A percentile compares a stretch with the other conserved stretches of the same genome.
phyloP scores from a whole-genome alignment of 1,140 invertebrate species.

The Aphis gossypii region DNA sequence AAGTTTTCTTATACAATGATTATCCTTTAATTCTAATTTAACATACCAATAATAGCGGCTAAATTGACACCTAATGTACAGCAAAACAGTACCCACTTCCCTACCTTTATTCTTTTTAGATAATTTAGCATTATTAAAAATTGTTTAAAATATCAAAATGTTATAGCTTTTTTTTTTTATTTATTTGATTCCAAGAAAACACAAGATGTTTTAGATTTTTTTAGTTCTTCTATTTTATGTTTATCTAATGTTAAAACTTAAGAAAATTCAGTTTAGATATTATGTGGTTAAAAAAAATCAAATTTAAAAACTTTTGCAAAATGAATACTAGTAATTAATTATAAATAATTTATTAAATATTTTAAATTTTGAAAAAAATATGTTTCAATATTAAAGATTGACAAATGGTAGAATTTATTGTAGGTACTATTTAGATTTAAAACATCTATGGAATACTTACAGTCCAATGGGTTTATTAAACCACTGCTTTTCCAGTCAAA shows the following conservation, averaged over 20 bases:
- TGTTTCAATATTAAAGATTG: neutral
- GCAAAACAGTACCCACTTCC: too few species aligned
- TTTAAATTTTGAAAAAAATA: neutral
- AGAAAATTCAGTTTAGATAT: neutral
- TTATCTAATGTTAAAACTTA: neutral
- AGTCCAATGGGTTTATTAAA: constrained; percentile 72
- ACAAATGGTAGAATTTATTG: neutral
- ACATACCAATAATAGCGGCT: too few species aligned
- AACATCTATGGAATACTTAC: constrained; percentile 66
- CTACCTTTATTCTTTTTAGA: neutral
- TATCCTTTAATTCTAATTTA: too few species aligned
- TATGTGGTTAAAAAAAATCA: neutral
- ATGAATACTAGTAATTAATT: neutral
- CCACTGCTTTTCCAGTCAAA: constrained; percentile 74
- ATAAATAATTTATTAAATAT: neutral
- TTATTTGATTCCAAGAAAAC: neutral
- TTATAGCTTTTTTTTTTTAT: neutral
- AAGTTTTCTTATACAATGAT: too few species aligned
- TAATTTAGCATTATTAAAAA: neutral
- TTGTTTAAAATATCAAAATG: neutral
- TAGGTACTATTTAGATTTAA: neutral
- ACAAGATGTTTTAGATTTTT: neutral
- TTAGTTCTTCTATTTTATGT: too few species aligned
- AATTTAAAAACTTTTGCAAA: neutral
- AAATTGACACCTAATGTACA: too few species aligned